Base-by-base conservation (phyloP, 2,888 invertebrate species). In the Pristionchus exspectatus region DNA sequence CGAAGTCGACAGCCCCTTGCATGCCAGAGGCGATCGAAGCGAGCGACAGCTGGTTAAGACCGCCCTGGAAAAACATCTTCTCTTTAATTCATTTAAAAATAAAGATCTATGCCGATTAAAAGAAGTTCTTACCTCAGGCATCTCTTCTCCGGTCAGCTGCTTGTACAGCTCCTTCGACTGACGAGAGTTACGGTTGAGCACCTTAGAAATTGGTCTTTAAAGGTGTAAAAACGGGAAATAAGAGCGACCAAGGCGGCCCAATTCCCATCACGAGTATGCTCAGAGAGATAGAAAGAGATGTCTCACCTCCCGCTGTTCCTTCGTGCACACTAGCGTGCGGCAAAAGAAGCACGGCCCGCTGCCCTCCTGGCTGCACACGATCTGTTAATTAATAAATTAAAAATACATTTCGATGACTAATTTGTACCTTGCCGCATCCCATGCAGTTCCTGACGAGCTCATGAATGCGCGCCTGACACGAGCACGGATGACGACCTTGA, bases 321-420 rank as follows among this genome's bases (percentile, higher is more conserved):
- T 86, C 12, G 94, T 93, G 91, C 95, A 94, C 95, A 99, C 98
- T 95, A 98, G 96, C 93, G 96, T 96, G 0, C 97, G 97, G 96
- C 99, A 99, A 95, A 97, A 98, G 81, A 98, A 96, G 95, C 99
- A 99, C 0, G 98, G 98, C 0, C 99, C 99, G 16, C 98, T 97
- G 1, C 99, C 98, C 96, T 99, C 99, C 96, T 93, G 94, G 5
- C 38, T 50, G 89, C 89, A 89, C 44, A 90, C 87, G 44, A 90
- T 90, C 90, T 90, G 56, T 14, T 59, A 77, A 63, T 74, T 21
- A 16, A 33, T 50, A 2, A 16, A 66, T 74, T 27, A 56, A 74
- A 56, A 27, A 87, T 44, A 50, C 44, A 44, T 5, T 44, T 50
- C 44, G 12, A 50, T 10, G 44, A 50, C 44, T 50, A 30, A 24